Evolutionary conservation across 2,113 vertebrate genomes (phyloP), one percentile per base, ranked within the genome.

Genomic region (Opisthocomus hoazin): DNA sequence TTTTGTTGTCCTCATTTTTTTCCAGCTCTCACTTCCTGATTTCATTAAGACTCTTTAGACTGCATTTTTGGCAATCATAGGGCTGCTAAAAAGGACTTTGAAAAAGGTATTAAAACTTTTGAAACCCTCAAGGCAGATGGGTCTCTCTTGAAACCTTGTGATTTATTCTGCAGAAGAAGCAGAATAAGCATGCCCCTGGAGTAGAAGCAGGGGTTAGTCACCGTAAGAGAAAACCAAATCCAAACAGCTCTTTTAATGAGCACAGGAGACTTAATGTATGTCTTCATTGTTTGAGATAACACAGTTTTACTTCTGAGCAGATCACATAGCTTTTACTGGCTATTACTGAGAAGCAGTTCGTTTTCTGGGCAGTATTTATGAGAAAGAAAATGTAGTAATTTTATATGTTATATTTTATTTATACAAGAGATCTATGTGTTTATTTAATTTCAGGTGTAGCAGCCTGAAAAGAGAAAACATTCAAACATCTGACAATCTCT

Each of bases 81-180:
- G 74, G 23, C 73, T 46, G 57, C 73, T 89, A 69, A 57, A 92
- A 96, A 93, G 74, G 22, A 37, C 26, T 93, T 90, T 60, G 87
- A 29, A 79, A 66, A 93, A 92, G 64, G 48, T 75, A 19, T 78
- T 78, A 89, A 69, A 97, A 94, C 57, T 96, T 94, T 73, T 89
- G 60, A 96, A 94, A 84, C 73, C 95, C 95, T 94, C 57, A 64
- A 93, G 90, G 95, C 76, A 94, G 69, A 84, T 81, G 73, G 45
- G 15, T 91, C 23, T 92, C 76, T 93, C 61, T 76, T 90, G 77
- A 82, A 96, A 84, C 45, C 68, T 66, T 91, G 65, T 96, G 87
- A 94, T 96, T 97, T 94, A 76, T 95, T 95, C 91, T 96, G 89
- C 84, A 87, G 77, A 87, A 84, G 84, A 27, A 93, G 78, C 89